Conservation (phyloP, 2,797 vertebrate species). For the Enteromius afrohamiltoni region DNA sequence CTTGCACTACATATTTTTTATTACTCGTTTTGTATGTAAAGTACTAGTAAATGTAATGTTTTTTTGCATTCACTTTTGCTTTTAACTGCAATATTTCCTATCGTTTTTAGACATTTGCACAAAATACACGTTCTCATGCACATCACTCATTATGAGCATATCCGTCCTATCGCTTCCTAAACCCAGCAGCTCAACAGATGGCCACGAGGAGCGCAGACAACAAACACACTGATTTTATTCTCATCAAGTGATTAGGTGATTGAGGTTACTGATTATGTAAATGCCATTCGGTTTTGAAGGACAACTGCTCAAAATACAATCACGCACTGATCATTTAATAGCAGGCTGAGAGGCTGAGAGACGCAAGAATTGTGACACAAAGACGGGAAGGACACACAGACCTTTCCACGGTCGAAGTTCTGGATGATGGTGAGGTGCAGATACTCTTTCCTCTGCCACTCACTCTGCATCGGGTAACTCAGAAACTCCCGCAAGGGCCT, state of each 20-base stretch:
- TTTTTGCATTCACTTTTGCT: not conserved
- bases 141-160: constrained; percentile 73
- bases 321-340: constrained; percentile 48
- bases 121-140: constrained; percentile 59
- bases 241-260: constrained; percentile 7
- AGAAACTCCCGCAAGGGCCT: constrained; percentile 94
- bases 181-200: constrained; percentile 69
- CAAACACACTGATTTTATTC: constrained; percentile 51
- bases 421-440: constrained; percentile 96
- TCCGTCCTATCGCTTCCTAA: constrained; percentile 62
- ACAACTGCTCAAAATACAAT: constrained; percentile 47
- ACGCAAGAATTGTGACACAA: not conserved
- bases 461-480: constrained; percentile 97
- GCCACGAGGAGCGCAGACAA: constrained; percentile 66
- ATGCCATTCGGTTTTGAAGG: constrained; percentile 49
- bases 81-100: not conserved
- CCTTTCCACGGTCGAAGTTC: constrained; percentile 97
- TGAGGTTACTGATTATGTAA: constrained; percentile 47
- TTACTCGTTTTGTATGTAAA: not conserved
- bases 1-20: too few relatives aligned
- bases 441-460: constrained; percentile 98
- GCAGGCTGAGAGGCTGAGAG: constrained; percentile 21
- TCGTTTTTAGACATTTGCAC: not conserved
- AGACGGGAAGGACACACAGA: constrained; percentile 58
- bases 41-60: not conserved